Evolutionary conservation across 2,888 invertebrate species (phyloP), one percentile per base, ranked within the genome.

Genomic region (Zeuzera pyrina): DNA sequence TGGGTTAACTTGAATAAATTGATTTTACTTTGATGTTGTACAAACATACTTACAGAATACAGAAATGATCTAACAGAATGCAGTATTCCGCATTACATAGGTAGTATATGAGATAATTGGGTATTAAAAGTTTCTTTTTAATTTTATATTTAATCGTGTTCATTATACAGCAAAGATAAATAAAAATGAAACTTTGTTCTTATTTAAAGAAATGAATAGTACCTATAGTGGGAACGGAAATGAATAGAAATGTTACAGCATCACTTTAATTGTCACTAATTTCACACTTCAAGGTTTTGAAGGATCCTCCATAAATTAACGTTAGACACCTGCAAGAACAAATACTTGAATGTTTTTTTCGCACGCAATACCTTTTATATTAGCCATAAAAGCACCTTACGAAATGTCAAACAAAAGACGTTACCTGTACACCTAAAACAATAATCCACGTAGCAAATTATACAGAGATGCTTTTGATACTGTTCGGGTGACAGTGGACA

Each of bases 391-490:
- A 76, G 60, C 71, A 67, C 63, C 61, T 69, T 46, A 61, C 64
- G 47, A 52, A 59, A 62, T 70, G 66, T 66, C 61, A 60, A 5
- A 22, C 58, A 71, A 68, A 57, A 52, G 60, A 52, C 41, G 36
- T 49, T 76, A 79, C 81, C 79, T 77, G 78, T 68, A 45, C 40
- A 35, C 55, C 52, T 68, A 66, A 74, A 65, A 79, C 76, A 81
- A 78, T 72, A 66, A 62, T 54, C 59, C 47, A 49, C 32, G 12
- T 57, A 67, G 43, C 53, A 51, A 71, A 76, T 78, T 72, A 67
- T 69, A 53, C 62, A 48, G 69, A 68, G 71, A 67, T 69, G 67
- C 58, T 61, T 63, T 65, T 47, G 58, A 63, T 63, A 52, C 48
- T 55, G 53, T 51, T 54, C 44, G 42, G n/a, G n/a, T n/a, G 45